Percentiles rank a stretch among this genome's conserved stretches.
Evolutionary conservation across 92 coral and sea anemone species (phyloP).

Genomic region (Porites lobata): DNA sequence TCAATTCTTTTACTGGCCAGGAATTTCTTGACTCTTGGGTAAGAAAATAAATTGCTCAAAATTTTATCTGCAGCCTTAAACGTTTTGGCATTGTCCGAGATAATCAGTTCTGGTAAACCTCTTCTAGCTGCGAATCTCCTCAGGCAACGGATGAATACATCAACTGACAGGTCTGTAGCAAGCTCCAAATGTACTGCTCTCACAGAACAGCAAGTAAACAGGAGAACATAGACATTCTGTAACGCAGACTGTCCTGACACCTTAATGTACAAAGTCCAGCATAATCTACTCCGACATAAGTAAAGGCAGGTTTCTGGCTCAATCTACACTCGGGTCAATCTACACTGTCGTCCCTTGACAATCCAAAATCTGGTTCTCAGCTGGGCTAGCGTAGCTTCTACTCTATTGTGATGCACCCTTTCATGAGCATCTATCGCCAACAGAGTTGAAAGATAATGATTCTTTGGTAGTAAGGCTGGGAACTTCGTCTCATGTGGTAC

Average conservation of each 20-base stretch:
- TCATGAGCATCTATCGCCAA: background rate
- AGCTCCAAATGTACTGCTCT: constrained; percentile 74
- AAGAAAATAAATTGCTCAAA: constrained; percentile 41
- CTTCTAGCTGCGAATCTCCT: constrained; percentile 57
- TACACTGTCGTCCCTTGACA: constrained; percentile 53
- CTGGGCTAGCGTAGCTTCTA: constrained; percentile 49
- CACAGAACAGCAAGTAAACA: constrained; percentile 67
- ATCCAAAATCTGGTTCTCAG: constrained; percentile 55
- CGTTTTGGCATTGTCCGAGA: constrained; percentile 68
- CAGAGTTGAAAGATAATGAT: constrained; percentile 52
- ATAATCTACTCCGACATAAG: constrained; percentile 49
- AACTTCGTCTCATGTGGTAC: constrained; percentile 35
- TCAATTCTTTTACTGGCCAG: constrained; percentile 41
- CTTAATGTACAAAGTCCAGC: constrained; percentile 42
- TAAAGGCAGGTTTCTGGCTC: constrained; percentile 29
- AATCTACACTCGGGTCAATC: constrained; percentile 31
- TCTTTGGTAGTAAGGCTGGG: constrained; percentile 46
- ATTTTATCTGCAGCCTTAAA: constrained; percentile 67
- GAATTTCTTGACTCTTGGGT: constrained; percentile 45
- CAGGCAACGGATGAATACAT: constrained; percentile 49
- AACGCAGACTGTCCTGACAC: constrained; percentile 17
- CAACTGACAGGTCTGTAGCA: constrained; percentile 40
- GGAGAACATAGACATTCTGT: constrained; percentile 45
- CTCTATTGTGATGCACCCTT: constrained; percentile 43
- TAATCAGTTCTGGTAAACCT: constrained; percentile 55